Base-by-base conservation (phyloP, 2,797 vertebrate species). In the Carapus acus region DNA sequence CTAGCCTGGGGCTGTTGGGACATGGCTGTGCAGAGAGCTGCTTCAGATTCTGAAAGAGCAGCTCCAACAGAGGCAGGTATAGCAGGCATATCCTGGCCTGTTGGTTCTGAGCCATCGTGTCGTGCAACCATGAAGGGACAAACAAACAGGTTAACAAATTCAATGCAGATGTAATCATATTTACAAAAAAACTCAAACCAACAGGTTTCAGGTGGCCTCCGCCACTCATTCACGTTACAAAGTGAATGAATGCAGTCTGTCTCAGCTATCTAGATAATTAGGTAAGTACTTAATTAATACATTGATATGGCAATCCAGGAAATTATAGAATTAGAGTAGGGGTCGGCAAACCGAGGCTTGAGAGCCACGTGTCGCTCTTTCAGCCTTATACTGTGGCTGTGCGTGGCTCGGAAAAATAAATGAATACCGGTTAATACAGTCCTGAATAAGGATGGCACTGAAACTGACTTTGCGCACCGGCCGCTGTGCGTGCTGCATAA, bases 1-100 rank as follows among this genome's bases (percentile, higher is more conserved):
- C 71, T 1, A 80, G 74, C 6, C 64, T 71, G 0, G 80, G 71
- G 57, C 77, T 81, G 49, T 67, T 69, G 24, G 59, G 69, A 58
- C 69, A 46, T 0, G 74, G 80, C 24, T 63, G 80, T 38, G 77
- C 76, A 6, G 89, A 90, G 55, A 98, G 79, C 14, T 91, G 88
- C 73, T 91, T 91, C 62, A 94, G 70, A 74, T 95, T 97, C 77
- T 96, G 94, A 82, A 93, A 90, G 20, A 99, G 89, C 67, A 98
- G 80, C 71, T 93, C 93, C 0, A 93, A 81, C 6, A 98, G 84
- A 0, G 95, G 96, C 53, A 99, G 87, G 83, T 98, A 99, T 23
- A 98, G 85, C 53, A 93, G 79, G 62, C 92, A 92, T 50, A 99
- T 93, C 71, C 96, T 89, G 42, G 92, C 91, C 82, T 98, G 96